phyloP scores from a whole-genome alignment of 1,140 invertebrate species.

The Choristoneura fumiferana region DNA sequence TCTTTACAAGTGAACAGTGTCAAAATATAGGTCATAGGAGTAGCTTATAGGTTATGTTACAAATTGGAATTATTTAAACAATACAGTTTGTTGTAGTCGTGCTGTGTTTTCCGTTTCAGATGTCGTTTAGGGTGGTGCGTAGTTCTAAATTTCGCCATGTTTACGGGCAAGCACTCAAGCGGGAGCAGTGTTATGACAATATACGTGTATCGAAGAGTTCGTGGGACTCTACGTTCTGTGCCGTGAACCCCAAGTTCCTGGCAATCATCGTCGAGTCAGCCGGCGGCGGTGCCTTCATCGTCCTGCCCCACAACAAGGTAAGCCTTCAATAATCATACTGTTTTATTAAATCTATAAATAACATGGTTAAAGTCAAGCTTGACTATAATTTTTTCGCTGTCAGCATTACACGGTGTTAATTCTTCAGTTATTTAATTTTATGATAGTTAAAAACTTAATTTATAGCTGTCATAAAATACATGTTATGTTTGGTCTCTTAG shows the following conservation, averaged over 20 bases:
- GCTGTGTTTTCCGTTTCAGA: conserved; percentile 77
- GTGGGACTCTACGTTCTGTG: conserved; percentile 99
- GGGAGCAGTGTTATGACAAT: conserved; percentile 99
- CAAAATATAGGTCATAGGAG: conserved; percentile 70
- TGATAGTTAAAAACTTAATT: background rate
- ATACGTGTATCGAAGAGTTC: conserved; percentile 98
- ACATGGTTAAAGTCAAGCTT: background rate
- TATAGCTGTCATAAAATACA: too few relatives aligned
- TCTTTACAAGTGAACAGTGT: conserved; percentile 50
- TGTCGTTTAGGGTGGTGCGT: conserved; percentile 97
- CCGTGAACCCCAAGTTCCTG: conserved; percentile 99
- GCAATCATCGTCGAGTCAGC: conserved; percentile 99
- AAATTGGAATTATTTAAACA: conserved; percentile 57
- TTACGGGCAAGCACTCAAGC: conserved; percentile 96
- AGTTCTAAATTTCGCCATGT: conserved; percentile 99
- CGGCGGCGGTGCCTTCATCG: conserved; percentile 98
- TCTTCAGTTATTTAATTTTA: conserved; percentile 8
- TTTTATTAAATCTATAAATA: conserved; percentile 21
- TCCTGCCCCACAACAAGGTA: conserved; percentile 97
- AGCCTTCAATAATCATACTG: conserved; percentile 43
- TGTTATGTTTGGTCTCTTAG: too few relatives aligned
- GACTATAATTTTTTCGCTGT: conserved; percentile 1
- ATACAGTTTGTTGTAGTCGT: conserved; percentile 50
- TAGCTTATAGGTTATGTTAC: conserved; percentile 73
- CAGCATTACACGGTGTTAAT: conserved; percentile 8